A percentile compares a stretch with the other conserved stretches of the same genome.
Conservation (phyloP, 2,113 vertebrate species). For the Neoarius graeffei region DNA sequence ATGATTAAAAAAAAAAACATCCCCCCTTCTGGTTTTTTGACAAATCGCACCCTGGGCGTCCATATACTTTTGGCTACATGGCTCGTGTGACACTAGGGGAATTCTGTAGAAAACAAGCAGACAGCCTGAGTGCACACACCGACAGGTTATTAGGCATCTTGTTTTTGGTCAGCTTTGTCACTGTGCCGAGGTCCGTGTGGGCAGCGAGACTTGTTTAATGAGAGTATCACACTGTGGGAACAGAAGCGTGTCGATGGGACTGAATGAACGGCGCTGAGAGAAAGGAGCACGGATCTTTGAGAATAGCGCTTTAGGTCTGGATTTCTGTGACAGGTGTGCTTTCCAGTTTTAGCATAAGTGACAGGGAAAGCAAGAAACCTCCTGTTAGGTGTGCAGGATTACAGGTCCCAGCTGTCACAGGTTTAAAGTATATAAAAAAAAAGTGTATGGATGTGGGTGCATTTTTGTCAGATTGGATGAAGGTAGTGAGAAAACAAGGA, state of each 20-base stretch:
- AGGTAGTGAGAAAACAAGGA: slow-evolving; percentile 35
- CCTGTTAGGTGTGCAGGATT: slow-evolving; percentile 27
- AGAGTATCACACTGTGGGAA: slow-evolving; percentile 20
- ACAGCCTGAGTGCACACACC: background rate
- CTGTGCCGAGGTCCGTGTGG: slow-evolving; percentile 27
- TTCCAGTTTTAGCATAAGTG: slow-evolving; percentile 30
- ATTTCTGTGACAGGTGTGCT: slow-evolving; percentile 25
- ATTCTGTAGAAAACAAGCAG: background rate
- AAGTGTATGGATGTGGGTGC: background rate
- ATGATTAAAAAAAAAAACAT: too few relatives aligned
- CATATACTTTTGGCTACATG: background rate
- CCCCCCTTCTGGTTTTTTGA: too few relatives aligned
- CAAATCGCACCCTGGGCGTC: too few relatives aligned
- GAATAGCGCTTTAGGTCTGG: background rate
- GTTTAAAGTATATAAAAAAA: background rate
- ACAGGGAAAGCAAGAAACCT: slow-evolving; percentile 9
- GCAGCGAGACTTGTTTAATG: slow-evolving; percentile 32
- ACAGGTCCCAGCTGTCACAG: slow-evolving; percentile 15
- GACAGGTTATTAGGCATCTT: slow-evolving; percentile 33
- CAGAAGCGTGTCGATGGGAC: background rate
- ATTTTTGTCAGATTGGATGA: slow-evolving; percentile 20
- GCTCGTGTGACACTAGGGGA: too few relatives aligned
- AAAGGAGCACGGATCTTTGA: background rate
- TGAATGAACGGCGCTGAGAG: background rate
- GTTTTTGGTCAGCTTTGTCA: slow-evolving; percentile 6